These are phyloP conservation scores for Enteromius fasciolatus DNA, from an alignment of 2,797 vertebrate genomes.

Conservation along the genomic window DNA sequence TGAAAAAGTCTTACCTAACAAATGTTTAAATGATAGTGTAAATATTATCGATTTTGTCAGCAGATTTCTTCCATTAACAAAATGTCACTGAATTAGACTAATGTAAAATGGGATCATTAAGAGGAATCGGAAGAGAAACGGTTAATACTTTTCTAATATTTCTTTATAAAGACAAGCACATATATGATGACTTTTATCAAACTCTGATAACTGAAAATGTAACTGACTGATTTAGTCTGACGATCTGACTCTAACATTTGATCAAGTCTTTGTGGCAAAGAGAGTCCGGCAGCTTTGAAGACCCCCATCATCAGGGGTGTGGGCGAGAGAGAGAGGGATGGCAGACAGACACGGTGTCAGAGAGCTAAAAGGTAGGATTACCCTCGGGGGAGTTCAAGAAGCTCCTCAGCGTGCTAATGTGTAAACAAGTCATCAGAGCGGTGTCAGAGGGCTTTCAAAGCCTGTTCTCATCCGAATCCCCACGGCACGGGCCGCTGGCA, in stretches of 20 bases:
- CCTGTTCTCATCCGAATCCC: constrained; percentile 82
- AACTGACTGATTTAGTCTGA: neutral
- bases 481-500: constrained; percentile 80
- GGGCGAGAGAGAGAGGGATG: constrained; percentile 39
- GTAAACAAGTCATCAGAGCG: constrained; percentile 88
- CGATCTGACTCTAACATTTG: constrained; percentile 21
- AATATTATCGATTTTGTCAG: neutral
- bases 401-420: constrained; percentile 68
- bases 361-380: constrained; percentile 62
- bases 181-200: neutral
- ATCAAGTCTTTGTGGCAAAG: constrained; percentile 21
- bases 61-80: neutral
- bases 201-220: neutral
- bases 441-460: constrained; percentile 81
- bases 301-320: constrained; percentile 44
- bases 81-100: neutral
- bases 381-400: constrained; percentile 73
- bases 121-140: neutral
- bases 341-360: constrained; percentile 51
- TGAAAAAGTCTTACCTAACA: neutral
- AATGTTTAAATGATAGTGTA: neutral
- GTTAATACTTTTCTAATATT: neutral
- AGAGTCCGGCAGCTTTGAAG: neutral
- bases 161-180: neutral
- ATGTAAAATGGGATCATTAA: neutral